Conservation (phyloP, 2,113 vertebrate species). For the Salvator merianae region DNA sequence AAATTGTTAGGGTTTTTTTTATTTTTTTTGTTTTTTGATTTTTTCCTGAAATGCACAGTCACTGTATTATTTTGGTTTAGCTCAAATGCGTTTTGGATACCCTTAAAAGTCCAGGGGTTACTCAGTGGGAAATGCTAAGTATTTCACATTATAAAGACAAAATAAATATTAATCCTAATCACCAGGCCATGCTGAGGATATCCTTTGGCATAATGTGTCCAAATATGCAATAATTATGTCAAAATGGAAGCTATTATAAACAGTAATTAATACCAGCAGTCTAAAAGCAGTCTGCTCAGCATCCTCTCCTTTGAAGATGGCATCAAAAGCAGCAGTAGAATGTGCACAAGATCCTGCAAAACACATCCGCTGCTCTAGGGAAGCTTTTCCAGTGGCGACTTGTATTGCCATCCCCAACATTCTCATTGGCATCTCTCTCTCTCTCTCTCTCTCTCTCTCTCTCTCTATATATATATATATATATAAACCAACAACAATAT, state of each 20-base stretch:
- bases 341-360: conserved; percentile 42
- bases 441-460: background rate
- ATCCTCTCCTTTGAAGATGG: conserved; percentile 40
- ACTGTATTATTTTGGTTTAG: background rate
- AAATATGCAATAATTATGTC: conserved; percentile 51
- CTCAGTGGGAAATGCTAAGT: conserved; percentile 55
- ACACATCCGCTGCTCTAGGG: conserved; percentile 7
- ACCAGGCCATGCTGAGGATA: conserved; percentile 52
- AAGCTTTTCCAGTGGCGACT: conserved; percentile 28
- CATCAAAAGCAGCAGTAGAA: conserved; percentile 47
- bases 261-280: conserved; percentile 53
- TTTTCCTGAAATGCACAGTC: no score
- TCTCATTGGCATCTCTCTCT: conserved; percentile 52
- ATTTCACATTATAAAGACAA: conserved; percentile 54
- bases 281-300: conserved; percentile 46
- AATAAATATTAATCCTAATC: conserved; percentile 69
- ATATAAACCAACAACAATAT: conserved; percentile 14
- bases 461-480: background rate
- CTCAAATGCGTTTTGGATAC: conserved; percentile 56
- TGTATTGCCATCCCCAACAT: conserved; percentile 22
- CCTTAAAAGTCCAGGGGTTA: conserved; percentile 61
- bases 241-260: conserved; percentile 59
- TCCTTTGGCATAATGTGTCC: conserved; percentile 59
- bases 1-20: no score
- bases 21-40: no score